phyloP scores from a whole-genome alignment of 2,113 vertebrate species.

The Corythornis madagascariensis region DNA sequence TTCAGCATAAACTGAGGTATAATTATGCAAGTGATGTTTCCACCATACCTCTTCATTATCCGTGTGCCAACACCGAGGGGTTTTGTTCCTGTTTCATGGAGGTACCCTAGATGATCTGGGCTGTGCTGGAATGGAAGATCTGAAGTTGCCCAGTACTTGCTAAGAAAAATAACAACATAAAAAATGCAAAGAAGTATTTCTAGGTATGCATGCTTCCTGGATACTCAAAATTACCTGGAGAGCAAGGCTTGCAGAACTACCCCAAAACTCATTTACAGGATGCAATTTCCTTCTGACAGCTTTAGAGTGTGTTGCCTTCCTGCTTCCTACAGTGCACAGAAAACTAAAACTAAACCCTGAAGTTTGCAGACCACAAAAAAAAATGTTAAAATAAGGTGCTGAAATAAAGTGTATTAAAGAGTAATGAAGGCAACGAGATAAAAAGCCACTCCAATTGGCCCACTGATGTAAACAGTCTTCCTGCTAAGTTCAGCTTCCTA shows the following conservation, averaged over 20 bases:
- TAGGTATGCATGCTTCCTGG: neutral
- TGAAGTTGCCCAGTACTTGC: neutral
- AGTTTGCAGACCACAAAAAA: neutral
- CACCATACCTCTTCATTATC: neutral
- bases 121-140: neutral
- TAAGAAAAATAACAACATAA: neutral
- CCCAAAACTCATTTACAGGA: neutral
- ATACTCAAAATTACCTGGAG: neutral
- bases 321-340: neutral
- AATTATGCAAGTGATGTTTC: conserved; percentile 18
- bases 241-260: neutral
- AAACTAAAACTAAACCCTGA: neutral
- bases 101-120: neutral
- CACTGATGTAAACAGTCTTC: neutral
- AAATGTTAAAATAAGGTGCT: neutral
- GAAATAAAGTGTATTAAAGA: neutral
- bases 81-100: neutral
- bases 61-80: neutral
- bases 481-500: neutral
- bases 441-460: neutral
- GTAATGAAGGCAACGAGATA: neutral
- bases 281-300: neutral
- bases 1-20: neutral
- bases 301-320: neutral
- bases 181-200: neutral